Base-by-base conservation (phyloP, 2,797 vertebrate genomes). In the Anabas testudineus region DNA sequence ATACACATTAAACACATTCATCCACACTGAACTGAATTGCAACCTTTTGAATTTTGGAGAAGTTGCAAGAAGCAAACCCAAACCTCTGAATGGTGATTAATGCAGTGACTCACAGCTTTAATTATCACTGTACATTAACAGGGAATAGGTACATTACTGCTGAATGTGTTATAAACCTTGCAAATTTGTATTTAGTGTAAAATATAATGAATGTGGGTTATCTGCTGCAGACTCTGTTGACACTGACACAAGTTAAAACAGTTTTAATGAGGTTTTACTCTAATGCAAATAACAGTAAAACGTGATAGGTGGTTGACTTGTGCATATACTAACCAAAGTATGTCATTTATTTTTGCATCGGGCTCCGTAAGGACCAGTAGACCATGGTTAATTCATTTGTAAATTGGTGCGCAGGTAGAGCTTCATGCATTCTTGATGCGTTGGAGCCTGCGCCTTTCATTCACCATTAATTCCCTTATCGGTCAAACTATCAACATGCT, bases 381-480 rank as follows among this genome's bases (percentile, higher is more conserved):
- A 51, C 15, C 34, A 1, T 55, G 41, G 7, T 67, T 53, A 18
- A 28, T 65, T 55, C 36, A 45, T 71, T 43, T 42, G 15, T 39
- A 6, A n/a, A 14, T 41, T 10, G 2, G 5, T 12, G 42, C 34
- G 30, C 42, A 58, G 59, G 60, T 54, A 5, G 58, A 10, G 14
- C 0, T 2, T 28, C 28, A 53, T 68, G 2, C 7, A 68, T 73
- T 16, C 16, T 63, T 24, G 7, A 61, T 51, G 1, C 56, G 13
- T 30, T 3, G 37, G 1, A 3, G 39, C 66, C 52, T 63, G 42
- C n/a, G 71, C 12, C 34, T 48, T 76, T 65, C 65, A 71, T 73
- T 85, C 71, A 72, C 63, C 10, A 59, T 74, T 41, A 15, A 59
- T 75, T 48, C 52, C 69, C 75, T 66, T 68, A 79, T 65, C 49